phyloP scores from a whole-genome alignment of 2,113 vertebrate species.

The Riparia riparia region DNA sequence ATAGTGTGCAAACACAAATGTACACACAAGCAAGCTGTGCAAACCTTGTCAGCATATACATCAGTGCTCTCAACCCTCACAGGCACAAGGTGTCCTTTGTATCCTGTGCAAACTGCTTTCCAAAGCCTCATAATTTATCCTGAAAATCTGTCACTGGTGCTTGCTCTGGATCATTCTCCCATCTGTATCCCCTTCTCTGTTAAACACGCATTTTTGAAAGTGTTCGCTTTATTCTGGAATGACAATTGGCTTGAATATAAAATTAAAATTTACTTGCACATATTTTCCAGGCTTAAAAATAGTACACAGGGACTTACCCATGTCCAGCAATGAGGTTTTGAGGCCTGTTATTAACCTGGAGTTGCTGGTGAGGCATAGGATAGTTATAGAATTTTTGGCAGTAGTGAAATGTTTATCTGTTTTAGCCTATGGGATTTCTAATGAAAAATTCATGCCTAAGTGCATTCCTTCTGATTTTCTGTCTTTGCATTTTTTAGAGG shows the following conservation, averaged over 20 bases:
- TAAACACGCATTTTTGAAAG: neutral
- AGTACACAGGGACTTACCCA: neutral
- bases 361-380: neutral
- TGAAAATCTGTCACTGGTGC: neutral
- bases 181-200: neutral
- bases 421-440: neutral
- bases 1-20: constrained; percentile 23
- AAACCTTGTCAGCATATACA: neutral
- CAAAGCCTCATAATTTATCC: constrained; percentile 15
- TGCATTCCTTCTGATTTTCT: neutral
- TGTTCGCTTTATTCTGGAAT: neutral
- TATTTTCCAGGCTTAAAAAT: neutral
- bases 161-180: neutral
- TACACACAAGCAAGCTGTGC: constrained; percentile 15
- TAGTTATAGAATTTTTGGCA: neutral
- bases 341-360: neutral
- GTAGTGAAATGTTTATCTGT: neutral
- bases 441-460: neutral
- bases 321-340: neutral
- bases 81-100: constrained; percentile 27
- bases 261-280: neutral
- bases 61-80: neutral
- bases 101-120: neutral
- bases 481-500: neutral
- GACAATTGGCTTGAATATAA: neutral